These are phyloP conservation scores for Pogonognathellus flavescens DNA, from an alignment of 1,140 invertebrate species.

Conservation along the genomic window DNA sequence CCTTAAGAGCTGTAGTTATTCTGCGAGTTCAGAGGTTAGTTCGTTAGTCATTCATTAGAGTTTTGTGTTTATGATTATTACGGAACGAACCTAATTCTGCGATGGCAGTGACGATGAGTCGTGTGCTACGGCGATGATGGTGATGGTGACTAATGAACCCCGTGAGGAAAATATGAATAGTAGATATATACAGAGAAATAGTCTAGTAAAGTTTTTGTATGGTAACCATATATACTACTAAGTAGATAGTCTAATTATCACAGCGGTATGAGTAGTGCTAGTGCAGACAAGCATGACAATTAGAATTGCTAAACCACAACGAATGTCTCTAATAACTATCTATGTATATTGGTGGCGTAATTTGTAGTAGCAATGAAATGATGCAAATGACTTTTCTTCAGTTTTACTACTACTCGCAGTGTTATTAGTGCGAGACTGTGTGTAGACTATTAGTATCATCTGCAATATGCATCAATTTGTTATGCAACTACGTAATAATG, in stretches of 20 bases:
- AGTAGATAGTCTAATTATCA: too few relatives aligned
- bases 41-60: constrained; percentile 27
- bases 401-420: too few relatives aligned
- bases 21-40: neutral
- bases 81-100: neutral
- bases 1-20: too few relatives aligned
- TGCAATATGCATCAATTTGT: too few relatives aligned
- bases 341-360: constrained; percentile 4
- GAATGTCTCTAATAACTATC: neutral
- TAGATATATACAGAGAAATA: neutral
- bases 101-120: constrained; percentile 17
- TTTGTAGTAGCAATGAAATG: constrained; percentile 29
- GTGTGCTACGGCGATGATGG: neutral
- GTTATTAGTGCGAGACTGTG: too few relatives aligned
- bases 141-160: constrained; percentile 33
- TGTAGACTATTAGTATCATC: too few relatives aligned
- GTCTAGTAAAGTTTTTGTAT: too few relatives aligned
- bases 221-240: too few relatives aligned
- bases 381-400: constrained; percentile 4
- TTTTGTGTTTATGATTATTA: constrained; percentile 16
- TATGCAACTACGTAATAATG: too few relatives aligned
- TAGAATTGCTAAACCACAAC: constrained; percentile 2
- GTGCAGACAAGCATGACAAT: constrained; percentile 6
- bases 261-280: neutral
- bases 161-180: neutral